phyloP scores from a whole-genome alignment of 2,797 vertebrate genomes.

The Urosaurus nigricauda region DNA sequence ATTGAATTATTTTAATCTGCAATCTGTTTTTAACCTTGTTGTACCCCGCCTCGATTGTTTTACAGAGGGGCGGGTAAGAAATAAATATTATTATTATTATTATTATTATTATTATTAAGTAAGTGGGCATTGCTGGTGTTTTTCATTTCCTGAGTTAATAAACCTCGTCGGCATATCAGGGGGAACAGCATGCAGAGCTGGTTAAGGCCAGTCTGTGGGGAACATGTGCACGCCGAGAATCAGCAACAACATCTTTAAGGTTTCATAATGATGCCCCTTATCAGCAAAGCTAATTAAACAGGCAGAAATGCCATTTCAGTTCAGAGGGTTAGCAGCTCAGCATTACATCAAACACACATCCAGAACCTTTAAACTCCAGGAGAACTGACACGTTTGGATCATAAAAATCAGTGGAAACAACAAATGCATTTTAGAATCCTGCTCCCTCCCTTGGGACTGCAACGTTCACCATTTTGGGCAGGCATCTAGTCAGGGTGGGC shows the following conservation, averaged over 20 bases:
- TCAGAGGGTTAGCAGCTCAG: not conserved
- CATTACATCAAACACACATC: not conserved
- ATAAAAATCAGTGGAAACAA: slow-evolving; percentile 2
- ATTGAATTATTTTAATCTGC: no score
- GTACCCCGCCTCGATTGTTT: no score
- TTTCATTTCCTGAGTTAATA: slow-evolving; percentile 33
- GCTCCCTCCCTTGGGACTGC: not conserved
- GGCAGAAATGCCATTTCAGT: not conserved
- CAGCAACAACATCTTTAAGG: not conserved
- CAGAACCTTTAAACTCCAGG: not conserved
- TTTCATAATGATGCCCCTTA: not conserved
- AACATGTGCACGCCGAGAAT: slow-evolving; percentile 25
- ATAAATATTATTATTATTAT: no score
- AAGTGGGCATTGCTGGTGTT: not conserved
- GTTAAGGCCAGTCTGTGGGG: not conserved
- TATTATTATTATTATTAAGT: no score
- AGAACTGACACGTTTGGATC: slow-evolving; percentile 22
- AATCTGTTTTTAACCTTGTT: no score
- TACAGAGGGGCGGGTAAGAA: no score
- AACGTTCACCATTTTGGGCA: not conserved
- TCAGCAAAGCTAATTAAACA: slow-evolving; percentile 26
- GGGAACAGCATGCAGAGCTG: slow-evolving; percentile 24
- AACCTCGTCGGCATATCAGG: slow-evolving; percentile 11
- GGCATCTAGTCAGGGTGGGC: not conserved
- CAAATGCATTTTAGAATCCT: slow-evolving; percentile 1